Base-by-base conservation (phyloP, 2,888 invertebrate species). In the Harpagoxenus sublaevis region DNA sequence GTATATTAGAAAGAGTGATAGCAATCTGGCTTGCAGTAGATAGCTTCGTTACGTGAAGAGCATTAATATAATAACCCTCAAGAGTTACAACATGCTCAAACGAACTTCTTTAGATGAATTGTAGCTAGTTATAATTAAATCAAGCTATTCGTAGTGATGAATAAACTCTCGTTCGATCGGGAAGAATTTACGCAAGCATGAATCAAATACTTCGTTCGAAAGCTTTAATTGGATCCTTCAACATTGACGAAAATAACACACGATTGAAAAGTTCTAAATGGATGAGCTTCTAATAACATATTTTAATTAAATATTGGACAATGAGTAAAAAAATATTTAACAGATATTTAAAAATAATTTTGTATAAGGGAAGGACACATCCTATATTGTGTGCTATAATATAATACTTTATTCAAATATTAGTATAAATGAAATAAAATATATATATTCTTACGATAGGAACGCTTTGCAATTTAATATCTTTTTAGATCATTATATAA, bases 101-200 rank as follows among this genome's bases (percentile, higher is more conserved):
- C 5, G 9, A 70, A 45, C 15, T 48, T 81, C n/a, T 60, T 48
- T 35, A 2, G 23, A 60, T 60, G 48, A 48, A 48, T 73, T 57
- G 45, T 45, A 71, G 55, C 12, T 68, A 57, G 45, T 71, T 60
- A 45, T 70, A 70, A 79, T 60, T 48, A 60, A 71, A 55, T 73
- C 79, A 60, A 73, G 48, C 12, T 81, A 35, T 28, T 57, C 23
- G 15, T 39, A 65, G n/a, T 3, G 42, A 15, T 68, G 42, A 78
- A 68, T 53, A 68, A 55, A 31, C 15, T 48, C n/a, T 70, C 2
- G 12, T 68, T 68, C 31, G 18, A 48, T 70, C 12, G 31, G 55
- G 23, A 79, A 60, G n/a, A 79, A 79, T 71, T 79, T 79, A 79
- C 35, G 48, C 23, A 73, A 81, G 73, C 31, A 55, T 73, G 39